Conservation (phyloP, 2,113 vertebrate species). For the Uria aalge region DNA sequence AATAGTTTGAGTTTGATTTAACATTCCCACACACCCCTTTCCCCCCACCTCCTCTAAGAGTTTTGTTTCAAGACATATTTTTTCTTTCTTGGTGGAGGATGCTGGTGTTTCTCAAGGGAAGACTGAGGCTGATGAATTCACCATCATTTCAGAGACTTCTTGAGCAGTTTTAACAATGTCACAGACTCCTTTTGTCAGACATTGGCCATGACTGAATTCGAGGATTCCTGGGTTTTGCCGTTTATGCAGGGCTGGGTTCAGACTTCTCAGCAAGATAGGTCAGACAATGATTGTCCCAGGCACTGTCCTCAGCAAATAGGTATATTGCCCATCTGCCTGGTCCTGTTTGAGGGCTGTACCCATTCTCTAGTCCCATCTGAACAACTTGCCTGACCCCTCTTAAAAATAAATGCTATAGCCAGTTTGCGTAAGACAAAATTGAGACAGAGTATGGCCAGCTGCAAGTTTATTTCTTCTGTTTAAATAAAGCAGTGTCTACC, state of each 20-base stretch:
- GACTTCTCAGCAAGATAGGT: neutral
- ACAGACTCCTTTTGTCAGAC: neutral
- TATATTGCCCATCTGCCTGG: neutral
- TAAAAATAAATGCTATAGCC: neutral
- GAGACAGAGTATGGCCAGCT: neutral
- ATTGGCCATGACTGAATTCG: neutral
- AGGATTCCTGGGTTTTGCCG: neutral
- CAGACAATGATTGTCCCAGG: too few relatives aligned
- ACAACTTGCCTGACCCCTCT: neutral
- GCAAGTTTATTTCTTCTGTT: neutral
- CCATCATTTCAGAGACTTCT: neutral
- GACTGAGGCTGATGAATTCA: neutral
- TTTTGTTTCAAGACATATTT: neutral
- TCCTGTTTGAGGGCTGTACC: fast-evolving
- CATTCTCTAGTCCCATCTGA: neutral
- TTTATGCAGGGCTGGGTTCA: neutral
- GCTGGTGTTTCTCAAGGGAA: neutral
- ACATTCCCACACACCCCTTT: neutral
- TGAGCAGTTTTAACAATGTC: neutral
- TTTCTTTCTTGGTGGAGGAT: neutral
- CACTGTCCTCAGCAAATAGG: neutral
- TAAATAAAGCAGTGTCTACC: neutral
- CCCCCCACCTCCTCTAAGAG: neutral
- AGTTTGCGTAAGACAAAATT: neutral
- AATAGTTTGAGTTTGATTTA: neutral